Evolutionary conservation across 2,888 invertebrate species (phyloP).

Genomic region (Conops quadrifasciatus): DNA sequence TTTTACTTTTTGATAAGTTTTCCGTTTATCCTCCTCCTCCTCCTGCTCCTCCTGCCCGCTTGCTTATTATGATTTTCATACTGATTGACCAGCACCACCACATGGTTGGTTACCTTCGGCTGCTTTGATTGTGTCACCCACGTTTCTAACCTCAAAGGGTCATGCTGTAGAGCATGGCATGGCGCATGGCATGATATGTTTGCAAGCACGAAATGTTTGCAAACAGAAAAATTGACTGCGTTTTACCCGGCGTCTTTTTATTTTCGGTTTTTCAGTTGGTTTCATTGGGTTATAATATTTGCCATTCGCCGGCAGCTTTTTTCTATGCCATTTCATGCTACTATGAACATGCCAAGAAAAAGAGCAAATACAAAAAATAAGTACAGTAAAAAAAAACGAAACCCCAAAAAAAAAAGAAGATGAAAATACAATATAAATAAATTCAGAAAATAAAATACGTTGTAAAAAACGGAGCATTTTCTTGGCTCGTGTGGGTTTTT

Average conservation of each 20-base stretch:
- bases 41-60: too few relatives aligned
- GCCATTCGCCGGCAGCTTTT: too few relatives aligned
- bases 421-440: too few relatives aligned
- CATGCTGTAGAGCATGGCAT: constrained; percentile 17
- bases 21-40: background rate
- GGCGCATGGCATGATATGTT: background rate
- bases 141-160: constrained; percentile 34
- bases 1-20: background rate
- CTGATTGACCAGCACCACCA: background rate
- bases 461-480: background rate
- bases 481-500: background rate
- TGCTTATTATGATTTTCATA: background rate
- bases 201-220: background rate
- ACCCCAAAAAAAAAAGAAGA: too few relatives aligned
- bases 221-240: background rate
- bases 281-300: too few relatives aligned
- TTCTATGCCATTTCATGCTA: too few relatives aligned
- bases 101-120: background rate
- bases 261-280: too few relatives aligned
- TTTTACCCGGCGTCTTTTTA: too few relatives aligned
- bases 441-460: too few relatives aligned
- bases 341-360: too few relatives aligned
- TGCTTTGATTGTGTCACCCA: constrained; percentile 30
- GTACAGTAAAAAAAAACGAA: too few relatives aligned
- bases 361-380: too few relatives aligned